phyloP scores from a whole-genome alignment of 2,113 vertebrate species.

The Aleadryas rufinucha region DNA sequence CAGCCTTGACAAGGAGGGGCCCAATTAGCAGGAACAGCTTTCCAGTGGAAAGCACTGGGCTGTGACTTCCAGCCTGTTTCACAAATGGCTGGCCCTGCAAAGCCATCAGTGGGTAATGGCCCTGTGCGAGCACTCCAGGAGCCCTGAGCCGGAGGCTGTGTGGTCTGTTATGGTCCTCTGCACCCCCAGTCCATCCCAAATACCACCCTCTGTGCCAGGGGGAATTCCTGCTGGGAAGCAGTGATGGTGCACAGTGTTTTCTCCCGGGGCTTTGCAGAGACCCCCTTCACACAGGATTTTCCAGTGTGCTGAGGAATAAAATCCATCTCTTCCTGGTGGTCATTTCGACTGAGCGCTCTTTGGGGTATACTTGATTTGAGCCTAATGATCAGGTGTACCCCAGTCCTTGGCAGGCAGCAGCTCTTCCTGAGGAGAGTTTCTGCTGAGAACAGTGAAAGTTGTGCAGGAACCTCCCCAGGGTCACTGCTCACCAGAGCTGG shows the following conservation, averaged over 20 bases:
- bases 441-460: background rate
- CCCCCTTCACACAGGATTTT: background rate
- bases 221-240: background rate
- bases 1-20: background rate
- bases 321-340: background rate
- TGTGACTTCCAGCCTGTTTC: slow-evolving; percentile 19
- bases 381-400: background rate
- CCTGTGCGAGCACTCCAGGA: background rate
- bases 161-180: background rate
- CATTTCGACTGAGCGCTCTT: background rate
- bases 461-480: background rate
- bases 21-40: background rate
- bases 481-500: rapidly evolving
- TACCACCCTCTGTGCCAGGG: background rate
- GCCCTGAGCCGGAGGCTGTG: background rate
- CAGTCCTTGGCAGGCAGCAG: background rate
- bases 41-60: background rate
- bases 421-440: background rate
- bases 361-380: background rate
- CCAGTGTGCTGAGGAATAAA: background rate
- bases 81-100: background rate
- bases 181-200: background rate
- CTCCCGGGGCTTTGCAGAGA: background rate
- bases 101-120: background rate
- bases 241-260: background rate